These are phyloP conservation scores for Cyprinodon variegatus DNA, from an alignment of 2,113 vertebrate species.

Conservation along the genomic window DNA sequence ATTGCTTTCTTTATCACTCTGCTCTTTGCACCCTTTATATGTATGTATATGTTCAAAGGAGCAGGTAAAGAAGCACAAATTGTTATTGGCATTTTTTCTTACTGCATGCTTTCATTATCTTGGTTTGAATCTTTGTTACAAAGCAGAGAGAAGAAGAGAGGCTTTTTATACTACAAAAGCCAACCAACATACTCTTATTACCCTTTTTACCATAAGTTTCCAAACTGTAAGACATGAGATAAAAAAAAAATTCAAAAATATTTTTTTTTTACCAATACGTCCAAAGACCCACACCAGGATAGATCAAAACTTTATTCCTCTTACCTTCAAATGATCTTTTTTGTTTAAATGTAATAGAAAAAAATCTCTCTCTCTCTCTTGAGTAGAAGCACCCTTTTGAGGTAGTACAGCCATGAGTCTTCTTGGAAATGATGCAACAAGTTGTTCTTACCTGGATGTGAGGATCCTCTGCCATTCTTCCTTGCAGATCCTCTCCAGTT, in stretches of 20 bases:
- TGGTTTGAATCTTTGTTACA: constrained; percentile 20
- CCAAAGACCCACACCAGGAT: constrained; percentile 15
- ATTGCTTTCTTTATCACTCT: constrained; percentile 45
- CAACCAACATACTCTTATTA: constrained; percentile 4
- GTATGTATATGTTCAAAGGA: constrained; percentile 20
- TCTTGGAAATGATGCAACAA: too few species aligned
- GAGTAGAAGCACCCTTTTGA: too few species aligned
- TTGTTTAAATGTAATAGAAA: background rate
- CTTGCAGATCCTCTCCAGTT: too few species aligned
- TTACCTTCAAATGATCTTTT: constrained; percentile 4
- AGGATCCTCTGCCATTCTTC: too few species aligned
- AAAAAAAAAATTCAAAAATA: constrained; percentile 30
- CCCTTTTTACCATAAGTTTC: constrained; percentile 9
- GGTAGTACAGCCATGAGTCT: too few species aligned
- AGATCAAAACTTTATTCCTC: background rate
- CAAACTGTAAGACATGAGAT: constrained; percentile 32
- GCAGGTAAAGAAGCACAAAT: constrained; percentile 13
- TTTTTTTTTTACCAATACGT: background rate
- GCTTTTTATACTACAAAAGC: constrained; percentile 49
- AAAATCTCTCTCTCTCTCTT: background rate
- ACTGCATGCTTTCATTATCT: background rate
- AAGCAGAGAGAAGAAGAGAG: constrained; percentile 29
- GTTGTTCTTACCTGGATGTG: too few species aligned
- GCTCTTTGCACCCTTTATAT: constrained; percentile 30
- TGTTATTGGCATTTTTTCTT: constrained; percentile 4